These are phyloP conservation scores for Genyomyrus donnyi DNA, from an alignment of 2,113 vertebrate species.

Conservation along the genomic window DNA sequence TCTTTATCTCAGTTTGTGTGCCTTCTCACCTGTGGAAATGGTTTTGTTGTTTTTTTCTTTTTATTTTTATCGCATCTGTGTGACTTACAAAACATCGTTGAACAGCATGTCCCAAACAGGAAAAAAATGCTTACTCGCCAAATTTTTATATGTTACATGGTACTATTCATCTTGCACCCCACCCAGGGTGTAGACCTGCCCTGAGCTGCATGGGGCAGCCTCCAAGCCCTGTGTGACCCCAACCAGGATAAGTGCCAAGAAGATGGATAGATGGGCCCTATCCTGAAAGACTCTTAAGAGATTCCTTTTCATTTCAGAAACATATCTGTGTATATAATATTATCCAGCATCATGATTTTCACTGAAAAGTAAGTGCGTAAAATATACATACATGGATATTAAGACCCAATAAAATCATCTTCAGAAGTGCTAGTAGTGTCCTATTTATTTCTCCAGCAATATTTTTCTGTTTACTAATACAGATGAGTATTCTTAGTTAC, in stretches of 20 bases:
- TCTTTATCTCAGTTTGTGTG: neutral
- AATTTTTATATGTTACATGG: neutral
- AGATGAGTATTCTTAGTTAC: neutral
- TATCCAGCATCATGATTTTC: neutral
- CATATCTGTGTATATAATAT: neutral
- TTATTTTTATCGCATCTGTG: neutral
- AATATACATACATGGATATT: neutral
- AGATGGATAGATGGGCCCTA: neutral
- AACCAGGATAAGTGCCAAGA: neutral
- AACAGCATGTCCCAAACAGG: neutral
- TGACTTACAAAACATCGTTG: neutral
- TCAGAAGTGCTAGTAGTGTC: neutral
- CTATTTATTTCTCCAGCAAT: neutral
- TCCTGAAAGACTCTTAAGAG: neutral
- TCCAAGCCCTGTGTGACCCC: neutral
- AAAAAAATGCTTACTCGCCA: neutral
- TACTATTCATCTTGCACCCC: neutral
- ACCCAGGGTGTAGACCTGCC: neutral
- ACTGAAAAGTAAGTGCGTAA: neutral
- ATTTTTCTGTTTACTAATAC: neutral
- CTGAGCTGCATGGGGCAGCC: neutral
- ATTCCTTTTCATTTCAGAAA: neutral
- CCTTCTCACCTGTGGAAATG: neutral
- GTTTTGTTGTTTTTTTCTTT: neutral
- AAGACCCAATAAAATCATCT: neutral